These are phyloP conservation scores for Aurelia sp. DNA, from an alignment of 30 jellyfish, hydroid and myxozoan species.

Conservation along the genomic window DNA sequence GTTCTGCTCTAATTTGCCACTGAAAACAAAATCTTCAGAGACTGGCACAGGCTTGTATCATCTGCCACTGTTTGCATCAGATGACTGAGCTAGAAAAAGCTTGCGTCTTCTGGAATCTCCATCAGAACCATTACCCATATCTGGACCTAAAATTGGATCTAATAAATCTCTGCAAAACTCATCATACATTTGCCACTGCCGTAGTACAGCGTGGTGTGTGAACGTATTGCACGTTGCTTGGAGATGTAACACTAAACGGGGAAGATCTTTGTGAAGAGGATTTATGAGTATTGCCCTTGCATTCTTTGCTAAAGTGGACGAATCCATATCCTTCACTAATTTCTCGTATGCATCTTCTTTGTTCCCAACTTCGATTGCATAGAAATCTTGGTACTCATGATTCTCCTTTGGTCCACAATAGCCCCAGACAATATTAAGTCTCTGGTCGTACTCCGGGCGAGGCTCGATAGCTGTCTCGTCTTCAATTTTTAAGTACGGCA, in stretches of 20 bases:
- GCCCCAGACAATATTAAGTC: slow-evolving; percentile 43
- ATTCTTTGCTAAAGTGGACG: slow-evolving; percentile 32
- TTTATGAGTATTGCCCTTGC: slow-evolving; percentile 34
- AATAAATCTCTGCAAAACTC: slow-evolving; percentile 19
- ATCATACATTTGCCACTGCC: slow-evolving; percentile 39
- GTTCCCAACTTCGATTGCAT: slow-evolving; percentile 39
- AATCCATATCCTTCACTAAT: slow-evolving; percentile 25
- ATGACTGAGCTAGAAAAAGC: slow-evolving; percentile 13
- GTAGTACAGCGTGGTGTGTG: slow-evolving; percentile 24
- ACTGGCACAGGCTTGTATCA: slow-evolving; percentile 27
- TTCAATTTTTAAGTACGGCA: slow-evolving; percentile 34
- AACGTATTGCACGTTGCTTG: slow-evolving; percentile 57
- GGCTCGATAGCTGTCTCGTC: slow-evolving; percentile 56
- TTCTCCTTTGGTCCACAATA: slow-evolving; percentile 42
- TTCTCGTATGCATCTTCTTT: slow-evolving; percentile 44
- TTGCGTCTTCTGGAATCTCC: slow-evolving; percentile 60
- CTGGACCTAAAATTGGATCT: slow-evolving; percentile 50
- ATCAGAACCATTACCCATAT: slow-evolving; percentile 41
- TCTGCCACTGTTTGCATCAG: slow-evolving; percentile 17
- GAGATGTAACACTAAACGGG: slow-evolving; percentile 19
- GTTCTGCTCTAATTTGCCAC: slow-evolving; percentile 30
- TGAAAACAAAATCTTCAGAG: slow-evolving; percentile 37
- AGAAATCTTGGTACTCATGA: slow-evolving; percentile 30
- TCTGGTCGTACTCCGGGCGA: slow-evolving; percentile 52
- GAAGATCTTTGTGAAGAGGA: slow-evolving; percentile 43